Evolutionary conservation across 2,113 vertebrate species (phyloP).

Genomic region (Danionella cerebrum): DNA sequence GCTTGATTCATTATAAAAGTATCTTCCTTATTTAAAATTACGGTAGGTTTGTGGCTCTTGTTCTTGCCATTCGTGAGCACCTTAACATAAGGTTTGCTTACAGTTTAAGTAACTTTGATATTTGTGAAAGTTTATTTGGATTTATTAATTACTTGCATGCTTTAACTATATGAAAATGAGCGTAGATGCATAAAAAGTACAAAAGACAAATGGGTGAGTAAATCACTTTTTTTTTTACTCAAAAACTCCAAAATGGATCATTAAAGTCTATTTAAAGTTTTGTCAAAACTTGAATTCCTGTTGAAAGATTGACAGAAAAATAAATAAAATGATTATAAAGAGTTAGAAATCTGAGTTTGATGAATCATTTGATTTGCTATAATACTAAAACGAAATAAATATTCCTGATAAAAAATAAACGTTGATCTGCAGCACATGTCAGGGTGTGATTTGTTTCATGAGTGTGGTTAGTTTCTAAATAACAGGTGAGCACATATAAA

Average conservation of each 20-base stretch:
- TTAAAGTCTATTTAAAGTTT: background rate
- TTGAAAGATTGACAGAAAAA: constrained; percentile 35
- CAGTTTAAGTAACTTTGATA: no score
- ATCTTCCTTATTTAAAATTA: background rate
- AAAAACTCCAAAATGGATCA: background rate
- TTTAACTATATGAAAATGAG: background rate
- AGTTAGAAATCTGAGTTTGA: background rate
- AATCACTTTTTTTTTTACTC: background rate
- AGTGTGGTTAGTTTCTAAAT: background rate
- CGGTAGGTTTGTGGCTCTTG: background rate
- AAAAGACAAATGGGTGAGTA: background rate
- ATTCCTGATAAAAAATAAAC: constrained; percentile 44
- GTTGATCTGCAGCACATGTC: constrained; percentile 41
- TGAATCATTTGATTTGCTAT: constrained; percentile 41
- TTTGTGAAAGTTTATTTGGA: no score
- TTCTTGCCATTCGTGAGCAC: no score
- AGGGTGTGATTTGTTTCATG: background rate
- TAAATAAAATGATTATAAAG: constrained; percentile 46
- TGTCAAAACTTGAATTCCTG: constrained; percentile 44
- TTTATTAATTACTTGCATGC: background rate
- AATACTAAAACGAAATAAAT: constrained; percentile 67
- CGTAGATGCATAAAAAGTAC: background rate
- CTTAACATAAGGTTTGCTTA: no score
- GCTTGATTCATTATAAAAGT: background rate
- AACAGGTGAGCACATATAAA: constrained; percentile 40